Conservation (phyloP, 2,888 invertebrate species). For the Diachrysia chrysitis region DNA sequence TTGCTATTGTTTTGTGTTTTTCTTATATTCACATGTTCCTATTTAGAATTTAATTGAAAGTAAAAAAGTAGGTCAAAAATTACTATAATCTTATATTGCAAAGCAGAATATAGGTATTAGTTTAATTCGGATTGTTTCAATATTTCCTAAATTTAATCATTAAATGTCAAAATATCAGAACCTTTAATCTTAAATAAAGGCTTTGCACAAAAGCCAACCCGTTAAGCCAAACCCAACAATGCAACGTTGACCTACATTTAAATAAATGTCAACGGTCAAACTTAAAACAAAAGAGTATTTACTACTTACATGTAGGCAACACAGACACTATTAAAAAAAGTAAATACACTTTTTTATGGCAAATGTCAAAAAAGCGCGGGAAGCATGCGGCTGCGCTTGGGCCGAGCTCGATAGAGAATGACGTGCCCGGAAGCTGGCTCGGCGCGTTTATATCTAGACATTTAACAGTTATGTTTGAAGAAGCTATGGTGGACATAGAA, state of each 20-base stretch:
- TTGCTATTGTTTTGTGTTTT: neutral
- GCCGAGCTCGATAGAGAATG: constrained; percentile 80
- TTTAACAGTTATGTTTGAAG: constrained; percentile 86
- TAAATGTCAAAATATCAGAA: constrained; percentile 19
- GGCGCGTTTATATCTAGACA: constrained; percentile 84
- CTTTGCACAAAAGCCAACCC: constrained; percentile 55
- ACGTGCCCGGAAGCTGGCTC: constrained; percentile 83
- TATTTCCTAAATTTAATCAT: constrained; percentile 5
- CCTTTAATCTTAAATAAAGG: constrained; percentile 53
- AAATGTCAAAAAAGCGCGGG: constrained; percentile 74
- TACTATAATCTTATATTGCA: neutral
- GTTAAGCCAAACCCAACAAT: constrained; percentile 67
- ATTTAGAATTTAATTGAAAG: neutral
- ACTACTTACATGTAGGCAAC: constrained; percentile 74
- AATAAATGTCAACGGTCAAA: constrained; percentile 65
- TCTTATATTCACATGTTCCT: neutral
- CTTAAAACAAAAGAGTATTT: constrained; percentile 64
- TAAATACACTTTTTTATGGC: constrained; percentile 52
- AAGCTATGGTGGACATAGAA: constrained; percentile 71
- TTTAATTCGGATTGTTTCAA: neutral
- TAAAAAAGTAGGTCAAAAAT: neutral
- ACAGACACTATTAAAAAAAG: constrained; percentile 69
- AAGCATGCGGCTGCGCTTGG: constrained; percentile 74
- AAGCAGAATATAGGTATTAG: neutral
- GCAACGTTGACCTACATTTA: constrained; percentile 73